Evolutionary conservation across 2,888 invertebrate genomes (phyloP).

Genomic region (Ennomos fuscantarius): DNA sequence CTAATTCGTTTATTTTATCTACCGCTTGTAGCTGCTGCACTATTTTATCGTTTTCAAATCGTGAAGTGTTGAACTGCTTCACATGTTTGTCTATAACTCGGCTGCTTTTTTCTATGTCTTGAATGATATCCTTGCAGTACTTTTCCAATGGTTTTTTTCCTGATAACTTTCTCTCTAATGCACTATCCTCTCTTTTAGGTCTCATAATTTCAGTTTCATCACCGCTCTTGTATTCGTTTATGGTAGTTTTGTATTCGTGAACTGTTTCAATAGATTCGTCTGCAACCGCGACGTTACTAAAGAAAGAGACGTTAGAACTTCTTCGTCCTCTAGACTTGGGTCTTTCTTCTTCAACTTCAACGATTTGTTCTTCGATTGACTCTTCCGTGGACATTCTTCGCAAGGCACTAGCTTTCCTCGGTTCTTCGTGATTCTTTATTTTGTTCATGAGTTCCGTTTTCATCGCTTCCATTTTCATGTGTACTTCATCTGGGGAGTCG

Average conservation of each 20-base stretch:
- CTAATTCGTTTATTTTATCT: conserved; percentile 78
- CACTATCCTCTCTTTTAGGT: conserved; percentile 46
- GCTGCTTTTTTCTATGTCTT: conserved; percentile 74
- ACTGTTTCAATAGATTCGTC: conserved; percentile 55
- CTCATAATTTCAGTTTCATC: conserved; percentile 48
- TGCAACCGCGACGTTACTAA: conserved; percentile 46
- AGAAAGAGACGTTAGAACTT: conserved; percentile 69
- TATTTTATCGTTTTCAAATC: conserved; percentile 77
- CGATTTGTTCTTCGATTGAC: conserved; percentile 68
- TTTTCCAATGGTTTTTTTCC: conserved; percentile 70
- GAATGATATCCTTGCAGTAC: conserved; percentile 76
- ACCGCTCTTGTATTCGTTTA: conserved; percentile 46
- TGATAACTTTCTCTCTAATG: conserved; percentile 55
- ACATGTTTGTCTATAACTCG: conserved; percentile 82
- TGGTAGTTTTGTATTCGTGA: conserved; percentile 45
- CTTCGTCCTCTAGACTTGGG: conserved; percentile 72
- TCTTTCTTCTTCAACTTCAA: conserved; percentile 57
- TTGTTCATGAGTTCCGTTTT: conserved; percentile 72
- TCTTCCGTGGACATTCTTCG: conserved; percentile 68
- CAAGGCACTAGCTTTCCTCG: conserved; percentile 65
- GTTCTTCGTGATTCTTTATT: conserved; percentile 65
- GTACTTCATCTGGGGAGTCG: conserved; percentile 59
- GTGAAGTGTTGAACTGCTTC: conserved; percentile 72
- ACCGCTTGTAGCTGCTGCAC: conserved; percentile 79
- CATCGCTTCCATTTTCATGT: conserved; percentile 70